Evolutionary conservation across 2,797 vertebrate genomes (phyloP).

Genomic region (Psittacula derbiana): DNA sequence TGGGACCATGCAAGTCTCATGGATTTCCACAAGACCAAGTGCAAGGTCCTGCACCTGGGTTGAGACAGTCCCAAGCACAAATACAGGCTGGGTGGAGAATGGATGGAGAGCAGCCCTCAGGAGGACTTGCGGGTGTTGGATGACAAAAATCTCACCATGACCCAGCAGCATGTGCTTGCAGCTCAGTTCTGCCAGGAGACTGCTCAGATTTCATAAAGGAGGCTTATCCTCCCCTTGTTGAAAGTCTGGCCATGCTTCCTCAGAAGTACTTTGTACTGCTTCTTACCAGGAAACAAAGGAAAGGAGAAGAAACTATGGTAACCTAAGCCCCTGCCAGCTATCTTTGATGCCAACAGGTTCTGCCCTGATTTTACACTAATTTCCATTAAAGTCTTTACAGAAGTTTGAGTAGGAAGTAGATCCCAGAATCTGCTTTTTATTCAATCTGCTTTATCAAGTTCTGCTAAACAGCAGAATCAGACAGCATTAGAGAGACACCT

Average conservation of each 20-base stretch:
- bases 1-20: background rate
- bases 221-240: background rate
- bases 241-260: background rate
- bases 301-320: background rate
- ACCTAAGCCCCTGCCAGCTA: background rate
- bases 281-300: background rate
- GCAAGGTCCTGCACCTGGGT: background rate
- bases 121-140: background rate
- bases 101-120: background rate
- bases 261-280: background rate
- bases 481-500: background rate
- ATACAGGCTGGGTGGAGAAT: background rate
- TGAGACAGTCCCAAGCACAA: background rate
- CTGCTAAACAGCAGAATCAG: background rate
- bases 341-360: background rate
- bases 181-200: background rate
- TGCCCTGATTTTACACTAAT: background rate
- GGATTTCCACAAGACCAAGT: background rate
- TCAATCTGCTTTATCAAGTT: background rate
- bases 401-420: background rate
- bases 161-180: background rate
- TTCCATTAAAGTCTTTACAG: background rate
- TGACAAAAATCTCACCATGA: background rate
- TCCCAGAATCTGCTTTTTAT: background rate
- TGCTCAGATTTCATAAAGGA: background rate